Percentiles rank a stretch among this genome's conserved stretches.
These are phyloP conservation scores for Scomber japonicus DNA, from an alignment of 2,113 vertebrate genomes.

Conservation along the genomic window DNA sequence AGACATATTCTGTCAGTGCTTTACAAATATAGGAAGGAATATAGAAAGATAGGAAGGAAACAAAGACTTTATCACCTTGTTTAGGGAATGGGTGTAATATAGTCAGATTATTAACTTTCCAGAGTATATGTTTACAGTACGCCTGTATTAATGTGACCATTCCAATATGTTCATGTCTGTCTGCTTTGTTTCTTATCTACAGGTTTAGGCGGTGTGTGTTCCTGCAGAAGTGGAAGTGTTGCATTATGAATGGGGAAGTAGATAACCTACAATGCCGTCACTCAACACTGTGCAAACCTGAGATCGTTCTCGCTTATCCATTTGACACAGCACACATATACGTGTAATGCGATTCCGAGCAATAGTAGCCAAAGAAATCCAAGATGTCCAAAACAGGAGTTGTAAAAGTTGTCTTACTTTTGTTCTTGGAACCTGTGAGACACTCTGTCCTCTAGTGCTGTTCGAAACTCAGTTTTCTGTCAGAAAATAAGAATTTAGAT, in stretches of 20 bases:
- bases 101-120: too few relatives aligned
- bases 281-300: slow-evolving; percentile 57
- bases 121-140: not conserved
- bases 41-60: too few relatives aligned
- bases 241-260: slow-evolving; percentile 73
- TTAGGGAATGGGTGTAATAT: too few relatives aligned
- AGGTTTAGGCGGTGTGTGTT: slow-evolving; percentile 49
- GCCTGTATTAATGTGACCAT: not conserved
- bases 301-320: slow-evolving; percentile 44
- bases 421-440: slow-evolving; percentile 82
- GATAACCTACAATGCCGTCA: slow-evolving; percentile 37
- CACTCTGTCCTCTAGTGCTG: slow-evolving; percentile 72
- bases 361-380: slow-evolving; percentile 4
- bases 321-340: slow-evolving; percentile 22
- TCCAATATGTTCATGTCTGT: not conserved
- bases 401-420: slow-evolving; percentile 70
- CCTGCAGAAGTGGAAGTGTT: slow-evolving; percentile 70
- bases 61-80: too few relatives aligned
- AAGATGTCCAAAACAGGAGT: not conserved
- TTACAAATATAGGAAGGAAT: too few relatives aligned
- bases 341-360: slow-evolving; percentile 30
- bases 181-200: slow-evolving; percentile 39
- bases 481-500: not conserved
- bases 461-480: slow-evolving; percentile 74
- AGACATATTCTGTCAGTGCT: too few relatives aligned